phyloP scores from a whole-genome alignment of 2,113 vertebrate species.

The Grantiella picta region DNA sequence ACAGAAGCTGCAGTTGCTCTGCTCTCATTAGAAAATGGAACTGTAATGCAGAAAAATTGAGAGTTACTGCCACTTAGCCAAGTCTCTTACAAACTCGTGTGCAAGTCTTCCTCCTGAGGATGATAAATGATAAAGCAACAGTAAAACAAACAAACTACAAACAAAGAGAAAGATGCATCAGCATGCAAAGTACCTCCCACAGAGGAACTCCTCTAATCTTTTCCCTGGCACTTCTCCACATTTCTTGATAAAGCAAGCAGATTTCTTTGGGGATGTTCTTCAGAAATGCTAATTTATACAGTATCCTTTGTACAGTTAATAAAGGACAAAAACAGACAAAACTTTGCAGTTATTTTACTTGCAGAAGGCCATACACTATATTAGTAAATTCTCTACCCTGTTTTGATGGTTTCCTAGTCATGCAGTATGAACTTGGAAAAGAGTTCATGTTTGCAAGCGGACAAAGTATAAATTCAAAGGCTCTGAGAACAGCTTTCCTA shows the following conservation, averaged over 20 bases:
- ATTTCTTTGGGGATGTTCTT: background rate
- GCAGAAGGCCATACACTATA: background rate
- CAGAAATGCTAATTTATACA: background rate
- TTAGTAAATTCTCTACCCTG: background rate
- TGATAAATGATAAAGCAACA: background rate
- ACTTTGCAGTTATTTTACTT: background rate
- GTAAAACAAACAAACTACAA: background rate
- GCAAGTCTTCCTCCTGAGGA: background rate
- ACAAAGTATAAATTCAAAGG: background rate
- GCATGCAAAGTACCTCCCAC: background rate
- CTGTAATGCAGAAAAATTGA: background rate
- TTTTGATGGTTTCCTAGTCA: background rate
- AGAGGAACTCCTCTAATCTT: background rate
- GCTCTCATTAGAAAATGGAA: background rate
- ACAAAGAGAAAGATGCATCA: background rate
- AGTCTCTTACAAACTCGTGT: background rate
- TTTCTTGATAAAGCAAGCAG: background rate
- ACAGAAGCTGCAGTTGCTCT: background rate
- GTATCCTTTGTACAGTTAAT: background rate
- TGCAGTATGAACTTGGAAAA: background rate
- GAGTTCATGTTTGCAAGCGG: background rate
- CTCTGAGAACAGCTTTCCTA: background rate
- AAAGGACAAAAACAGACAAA: background rate
- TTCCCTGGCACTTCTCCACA: background rate
- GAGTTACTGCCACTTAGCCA: background rate